phyloP scores from a whole-genome alignment of 2,113 vertebrate species.

The Hipposideros armiger region DNA sequence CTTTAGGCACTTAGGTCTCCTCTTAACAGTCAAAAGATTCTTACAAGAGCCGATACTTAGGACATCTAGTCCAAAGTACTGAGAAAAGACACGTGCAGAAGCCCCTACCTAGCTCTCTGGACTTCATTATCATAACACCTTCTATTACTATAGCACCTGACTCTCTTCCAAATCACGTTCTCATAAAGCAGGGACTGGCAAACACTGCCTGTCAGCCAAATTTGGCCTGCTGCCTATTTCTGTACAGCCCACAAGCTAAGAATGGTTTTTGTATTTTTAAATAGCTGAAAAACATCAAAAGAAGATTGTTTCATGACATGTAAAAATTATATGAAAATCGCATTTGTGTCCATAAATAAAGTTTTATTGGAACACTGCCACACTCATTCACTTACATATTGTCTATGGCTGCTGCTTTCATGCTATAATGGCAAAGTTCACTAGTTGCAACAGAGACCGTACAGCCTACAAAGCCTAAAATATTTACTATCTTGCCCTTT shows the following conservation, averaged over 20 bases:
- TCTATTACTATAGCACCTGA: not conserved
- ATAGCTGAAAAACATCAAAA: conserved; percentile 65
- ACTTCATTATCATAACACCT: not conserved
- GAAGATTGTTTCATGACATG: conserved; percentile 22
- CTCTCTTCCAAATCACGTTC: conserved; percentile 22
- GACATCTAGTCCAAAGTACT: not conserved
- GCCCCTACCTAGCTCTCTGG: not conserved
- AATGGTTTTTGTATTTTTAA: conserved; percentile 67
- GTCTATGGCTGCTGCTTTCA: not conserved
- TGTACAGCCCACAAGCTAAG: conserved; percentile 16
- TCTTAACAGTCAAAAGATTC: conserved; percentile 49
- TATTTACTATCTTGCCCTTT: conserved; percentile 49
- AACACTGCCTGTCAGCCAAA: conserved; percentile 1
- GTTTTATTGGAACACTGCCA: not conserved
- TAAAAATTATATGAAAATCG: conserved; percentile 48
- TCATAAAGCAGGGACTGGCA: conserved; percentile 10
- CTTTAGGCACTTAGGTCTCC: not conserved
- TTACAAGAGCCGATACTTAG: conserved; percentile 25
- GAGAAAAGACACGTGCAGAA: not conserved
- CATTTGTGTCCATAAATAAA: conserved; percentile 17
- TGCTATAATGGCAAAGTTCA: not conserved
- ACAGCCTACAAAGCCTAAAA: conserved; percentile 3
- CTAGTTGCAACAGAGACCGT: not conserved
- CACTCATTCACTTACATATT: not conserved
- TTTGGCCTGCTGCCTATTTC: conserved; percentile 30